phyloP scores from a whole-genome alignment of 2,797 vertebrate species.

The Dromococcyx pavoninus region DNA sequence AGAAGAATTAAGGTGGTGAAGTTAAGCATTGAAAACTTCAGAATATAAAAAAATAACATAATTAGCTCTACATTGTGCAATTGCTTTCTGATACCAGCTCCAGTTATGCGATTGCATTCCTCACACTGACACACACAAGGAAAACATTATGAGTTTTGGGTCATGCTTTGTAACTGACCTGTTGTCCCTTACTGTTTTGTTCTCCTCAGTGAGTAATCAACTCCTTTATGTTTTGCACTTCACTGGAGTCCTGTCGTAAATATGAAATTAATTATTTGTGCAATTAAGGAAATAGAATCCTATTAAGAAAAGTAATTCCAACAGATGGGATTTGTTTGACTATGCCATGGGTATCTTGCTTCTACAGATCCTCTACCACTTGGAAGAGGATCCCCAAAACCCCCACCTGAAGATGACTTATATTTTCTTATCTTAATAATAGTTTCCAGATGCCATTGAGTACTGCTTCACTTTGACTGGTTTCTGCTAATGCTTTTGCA shows the following conservation, averaged over 20 bases:
- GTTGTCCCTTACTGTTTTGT: background rate
- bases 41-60: background rate
- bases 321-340: background rate
- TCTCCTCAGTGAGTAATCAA: background rate
- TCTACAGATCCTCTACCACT: background rate
- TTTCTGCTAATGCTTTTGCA: background rate
- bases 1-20: background rate
- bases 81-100: background rate
- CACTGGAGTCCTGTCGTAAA: background rate
- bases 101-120: background rate
- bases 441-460: background rate
- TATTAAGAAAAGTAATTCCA: background rate
- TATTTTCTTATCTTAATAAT: background rate
- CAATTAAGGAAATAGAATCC: background rate
- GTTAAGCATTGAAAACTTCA: background rate
- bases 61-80: background rate
- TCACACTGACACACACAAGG: fast-evolving
- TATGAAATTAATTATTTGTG: background rate
- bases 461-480: background rate
- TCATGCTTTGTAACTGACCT: background rate
- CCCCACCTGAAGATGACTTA: background rate
- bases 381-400: background rate
- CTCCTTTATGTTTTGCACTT: background rate
- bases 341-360: background rate
- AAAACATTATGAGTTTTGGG: background rate